These are phyloP conservation scores for Melieria omissa DNA, from an alignment of 2,888 invertebrate species.

Conservation along the genomic window DNA sequence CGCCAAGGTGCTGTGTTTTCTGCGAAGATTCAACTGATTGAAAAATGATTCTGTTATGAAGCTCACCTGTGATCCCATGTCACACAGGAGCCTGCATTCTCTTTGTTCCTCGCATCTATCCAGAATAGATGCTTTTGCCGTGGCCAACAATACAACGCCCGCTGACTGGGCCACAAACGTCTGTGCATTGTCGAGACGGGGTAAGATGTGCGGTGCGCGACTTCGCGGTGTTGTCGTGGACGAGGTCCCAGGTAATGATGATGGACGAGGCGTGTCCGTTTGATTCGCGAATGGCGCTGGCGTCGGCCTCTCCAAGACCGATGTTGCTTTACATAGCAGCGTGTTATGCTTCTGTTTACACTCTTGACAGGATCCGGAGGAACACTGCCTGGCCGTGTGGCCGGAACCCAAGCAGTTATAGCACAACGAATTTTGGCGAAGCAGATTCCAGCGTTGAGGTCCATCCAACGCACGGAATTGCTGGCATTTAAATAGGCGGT, in stretches of 20 bases:
- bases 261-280: background rate
- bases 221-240: no score
- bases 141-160: no score
- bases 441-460: background rate
- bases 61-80: conserved; percentile 38
- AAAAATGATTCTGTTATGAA: conserved; percentile 34
- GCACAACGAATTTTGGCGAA: background rate
- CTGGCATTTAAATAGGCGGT: background rate
- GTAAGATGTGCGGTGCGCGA: background rate
- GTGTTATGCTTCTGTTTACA: conserved; percentile 19
- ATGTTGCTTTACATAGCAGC: conserved; percentile 2
- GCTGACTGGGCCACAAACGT: no score
- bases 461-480: background rate
- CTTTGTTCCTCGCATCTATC: no score
- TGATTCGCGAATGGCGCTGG: background rate
- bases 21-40: conserved; percentile 32
- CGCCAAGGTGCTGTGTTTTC: background rate
- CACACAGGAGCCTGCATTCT: conserved; percentile 34
- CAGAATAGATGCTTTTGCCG: no score
- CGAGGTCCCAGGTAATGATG: background rate
- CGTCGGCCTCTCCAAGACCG: background rate
- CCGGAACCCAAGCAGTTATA: conserved; percentile 1
- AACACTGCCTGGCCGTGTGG: background rate
- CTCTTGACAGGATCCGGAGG: no score
- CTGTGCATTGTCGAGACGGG: background rate